These are phyloP conservation scores for Danio choprae DNA, from an alignment of 2,797 vertebrate genomes.

Conservation along the genomic window DNA sequence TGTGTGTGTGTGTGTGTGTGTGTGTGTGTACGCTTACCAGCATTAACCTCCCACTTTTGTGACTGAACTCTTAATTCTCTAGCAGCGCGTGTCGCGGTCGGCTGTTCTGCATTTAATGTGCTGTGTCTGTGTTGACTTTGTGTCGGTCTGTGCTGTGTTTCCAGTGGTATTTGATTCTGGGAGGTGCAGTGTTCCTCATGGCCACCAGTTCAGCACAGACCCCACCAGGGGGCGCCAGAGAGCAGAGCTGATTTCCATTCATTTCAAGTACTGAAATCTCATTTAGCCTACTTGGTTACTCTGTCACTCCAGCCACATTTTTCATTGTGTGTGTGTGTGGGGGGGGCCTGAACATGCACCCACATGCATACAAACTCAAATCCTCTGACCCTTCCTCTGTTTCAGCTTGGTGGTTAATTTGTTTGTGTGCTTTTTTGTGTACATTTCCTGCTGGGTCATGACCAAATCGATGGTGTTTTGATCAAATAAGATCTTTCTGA, in stretches of 20 bases:
- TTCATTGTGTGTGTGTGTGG: conserved; percentile 17
- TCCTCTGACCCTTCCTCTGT: conserved; percentile 12
- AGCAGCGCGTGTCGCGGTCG: conserved; percentile 2
- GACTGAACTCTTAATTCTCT: background rate
- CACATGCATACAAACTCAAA: conserved; percentile 15
- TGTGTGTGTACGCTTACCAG: background rate
- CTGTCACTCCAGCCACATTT: conserved; percentile 21
- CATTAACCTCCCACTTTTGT: conserved; percentile 1
- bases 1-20: no score
- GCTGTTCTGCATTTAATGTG: conserved; percentile 44
- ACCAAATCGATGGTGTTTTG: conserved; percentile 29
- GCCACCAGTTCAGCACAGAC: conserved; percentile 86
- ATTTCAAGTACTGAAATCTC: conserved; percentile 78
- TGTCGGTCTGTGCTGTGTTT: conserved; percentile 79
- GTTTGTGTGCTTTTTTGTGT: background rate
- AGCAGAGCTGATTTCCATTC: conserved; percentile 87
- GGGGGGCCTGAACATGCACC: background rate
- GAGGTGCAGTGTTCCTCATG: conserved; percentile 93
- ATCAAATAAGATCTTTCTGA: background rate
- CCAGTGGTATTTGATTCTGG: conserved; percentile 96
- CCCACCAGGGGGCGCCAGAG: conserved; percentile 83
- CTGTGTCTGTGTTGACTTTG: conserved; percentile 70
- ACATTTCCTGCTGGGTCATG: conserved; percentile 34
- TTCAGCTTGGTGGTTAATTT: conserved; percentile 30
- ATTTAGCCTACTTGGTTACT: conserved; percentile 67